A percentile compares a stretch with the other conserved stretches of the same genome.
phyloP scores from a whole-genome alignment of 2,113 vertebrate genomes.

The Probosciger aterrimus region DNA sequence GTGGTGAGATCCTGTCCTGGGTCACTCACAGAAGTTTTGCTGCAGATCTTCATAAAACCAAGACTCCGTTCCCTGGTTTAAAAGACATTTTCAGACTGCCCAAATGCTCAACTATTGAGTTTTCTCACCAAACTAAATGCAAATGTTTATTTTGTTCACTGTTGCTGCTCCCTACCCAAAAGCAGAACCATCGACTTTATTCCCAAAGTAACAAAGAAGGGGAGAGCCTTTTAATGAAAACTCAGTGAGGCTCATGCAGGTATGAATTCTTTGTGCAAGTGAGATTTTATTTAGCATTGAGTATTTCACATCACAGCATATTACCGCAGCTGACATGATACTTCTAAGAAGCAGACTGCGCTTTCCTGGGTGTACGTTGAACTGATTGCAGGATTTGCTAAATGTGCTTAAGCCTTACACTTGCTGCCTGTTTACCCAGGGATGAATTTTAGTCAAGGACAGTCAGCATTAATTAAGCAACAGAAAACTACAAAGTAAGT shows the following conservation, averaged over 20 bases:
- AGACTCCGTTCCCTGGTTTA: neutral
- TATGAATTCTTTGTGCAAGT: neutral
- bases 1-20: neutral
- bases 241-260: neutral
- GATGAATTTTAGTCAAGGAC: neutral
- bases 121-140: neutral
- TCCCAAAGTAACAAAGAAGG: neutral
- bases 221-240: neutral
- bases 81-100: neutral
- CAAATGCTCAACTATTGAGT: neutral
- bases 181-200: neutral
- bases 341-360: neutral
- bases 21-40: neutral
- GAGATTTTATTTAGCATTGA: neutral
- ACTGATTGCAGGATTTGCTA: neutral
- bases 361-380: too few species aligned
- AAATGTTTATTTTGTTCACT: neutral
- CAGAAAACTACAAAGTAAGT: neutral
- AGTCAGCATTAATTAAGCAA: neutral
- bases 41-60: neutral
- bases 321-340: neutral
- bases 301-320: neutral
- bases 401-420: neutral
- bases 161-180: neutral
- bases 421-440: neutral